Base-by-base conservation (phyloP, 2,888 invertebrate genomes). In the Diarsia dahlii region DNA sequence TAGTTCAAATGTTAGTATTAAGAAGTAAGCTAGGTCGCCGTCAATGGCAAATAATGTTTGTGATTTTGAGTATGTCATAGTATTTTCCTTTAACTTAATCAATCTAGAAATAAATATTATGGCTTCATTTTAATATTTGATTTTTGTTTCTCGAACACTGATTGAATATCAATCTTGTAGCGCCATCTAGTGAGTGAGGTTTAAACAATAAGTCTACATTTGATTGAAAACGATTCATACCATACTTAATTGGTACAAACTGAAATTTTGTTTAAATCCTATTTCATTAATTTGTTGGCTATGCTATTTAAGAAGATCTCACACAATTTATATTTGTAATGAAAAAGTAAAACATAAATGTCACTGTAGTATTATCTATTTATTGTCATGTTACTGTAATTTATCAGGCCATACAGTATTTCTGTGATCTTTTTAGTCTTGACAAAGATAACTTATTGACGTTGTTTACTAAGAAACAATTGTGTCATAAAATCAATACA, bases 1-100 rank as follows among this genome's bases (percentile, higher is more conserved):
- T 92, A 93, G 91, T 93, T 92, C 92, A 93, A 94, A 91, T 89
- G 85, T 87, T 91, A 92, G 88, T 73, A 78, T 79, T 91, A 90
- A 91, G 90, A 71, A 71, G 72, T 89, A 87, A 80, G 82, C 69
- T 89, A 88, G 77, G 83, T 80, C 80, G 83, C 84, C 82, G 75
- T 64, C 78, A 78, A 84, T 78, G 87, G 85, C 76, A 85, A 87
- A 85, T 85, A 85, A 86, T 89, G 89, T 91, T 92, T 93, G 89
- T 89, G 89, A 89, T 89, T 89, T 86, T 85, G 65, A 78, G 66
- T 87, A 87, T 78, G 70, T 81, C 75, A 79, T 78, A 86, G 82
- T 82, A 84, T 82, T 82, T 77, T 81, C 76, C 71, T 76, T 68
- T 78, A 84, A 75, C 65, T 83, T 83, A 80, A 81, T 75, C 65